Conservation (phyloP, 1,140 invertebrate species). For the Halictus rubicundus region DNA sequence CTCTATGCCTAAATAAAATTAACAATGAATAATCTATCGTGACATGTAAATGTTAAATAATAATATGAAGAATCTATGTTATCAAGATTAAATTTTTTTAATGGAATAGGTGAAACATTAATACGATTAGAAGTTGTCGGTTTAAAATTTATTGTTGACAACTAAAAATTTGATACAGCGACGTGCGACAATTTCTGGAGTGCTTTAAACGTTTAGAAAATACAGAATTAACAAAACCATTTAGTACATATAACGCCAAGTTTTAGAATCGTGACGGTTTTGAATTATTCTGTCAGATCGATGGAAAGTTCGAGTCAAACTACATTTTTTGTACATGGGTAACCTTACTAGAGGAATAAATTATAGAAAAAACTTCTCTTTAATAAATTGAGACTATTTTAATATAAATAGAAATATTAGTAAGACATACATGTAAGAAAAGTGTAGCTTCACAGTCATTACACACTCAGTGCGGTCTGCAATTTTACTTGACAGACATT, state of each 20-base stretch:
- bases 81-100: no score
- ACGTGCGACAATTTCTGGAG: slow-evolving; percentile 13
- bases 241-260: background rate
- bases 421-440: slow-evolving; percentile 19
- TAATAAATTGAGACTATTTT: slow-evolving; percentile 1
- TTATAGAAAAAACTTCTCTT: background rate
- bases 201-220: slow-evolving; percentile 6
- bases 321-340: slow-evolving; percentile 17
- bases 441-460: slow-evolving; percentile 33
- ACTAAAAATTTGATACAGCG: slow-evolving; percentile 34
- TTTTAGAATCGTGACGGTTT: background rate
- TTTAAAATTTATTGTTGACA: slow-evolving; percentile 15
- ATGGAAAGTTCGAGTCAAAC: slow-evolving; percentile 31
- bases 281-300: background rate
- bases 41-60: background rate
- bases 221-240: slow-evolving; percentile 12
- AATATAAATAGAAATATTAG: background rate
- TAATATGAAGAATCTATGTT: no score
- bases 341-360: slow-evolving; percentile 11
- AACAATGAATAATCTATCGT: background rate
- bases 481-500: slow-evolving; percentile 11
- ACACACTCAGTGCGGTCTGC: slow-evolving; percentile 14
- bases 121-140: background rate
- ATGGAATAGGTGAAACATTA: background rate
- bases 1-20: background rate